Base-by-base conservation (phyloP, 2,888 invertebrate species). In the Ectobius pallidus region DNA sequence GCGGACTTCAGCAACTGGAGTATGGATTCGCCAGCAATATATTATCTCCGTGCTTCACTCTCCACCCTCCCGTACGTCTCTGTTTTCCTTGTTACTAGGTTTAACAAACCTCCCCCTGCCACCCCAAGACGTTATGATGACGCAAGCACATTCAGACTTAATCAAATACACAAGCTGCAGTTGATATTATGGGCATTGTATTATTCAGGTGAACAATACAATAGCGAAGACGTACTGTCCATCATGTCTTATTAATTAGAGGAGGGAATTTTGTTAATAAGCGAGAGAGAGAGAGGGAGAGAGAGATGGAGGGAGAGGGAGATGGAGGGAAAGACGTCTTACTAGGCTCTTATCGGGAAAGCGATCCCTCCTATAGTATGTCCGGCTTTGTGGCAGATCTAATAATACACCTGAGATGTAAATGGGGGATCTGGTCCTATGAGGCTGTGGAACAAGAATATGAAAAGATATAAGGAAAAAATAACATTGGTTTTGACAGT, bases 91-190 rank as follows among this genome's bases (percentile, higher is more conserved):
- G 65, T 65, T 65, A 46, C 65, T 65, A 46, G 65, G 46, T 65
- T 65, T 65, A 65, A 46, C 65, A 65, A 65, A 44, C 65, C 65
- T 30, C 65, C 44, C 46, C 61, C 65, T 44, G 22, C 65, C 65
- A 65, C 65, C 65, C 30, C 65, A 65, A 65, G 65, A 65, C 65
- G 65, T 65, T 65, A 65, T 65, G 65, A 44, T 65, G 65, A 65
- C 65, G 65, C 65, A 65, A 65, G 65, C 65, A 65, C 65, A 65
- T 65, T 65, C 65, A 65, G 65, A 65, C 44, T 65, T 65, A 65
- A 65, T 65, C 65, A 65, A 65, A 65, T 65, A 65, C 65, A 65
- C 65, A 25, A 65, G 61, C 46, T 65, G 46, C 65, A 65, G 65
- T 46, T 65, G 65, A 65, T 65, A 65, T 46, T 65, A 65, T 65